phyloP scores from a whole-genome alignment of 2,888 invertebrate species.

The Nesidiocoris tenuis region DNA sequence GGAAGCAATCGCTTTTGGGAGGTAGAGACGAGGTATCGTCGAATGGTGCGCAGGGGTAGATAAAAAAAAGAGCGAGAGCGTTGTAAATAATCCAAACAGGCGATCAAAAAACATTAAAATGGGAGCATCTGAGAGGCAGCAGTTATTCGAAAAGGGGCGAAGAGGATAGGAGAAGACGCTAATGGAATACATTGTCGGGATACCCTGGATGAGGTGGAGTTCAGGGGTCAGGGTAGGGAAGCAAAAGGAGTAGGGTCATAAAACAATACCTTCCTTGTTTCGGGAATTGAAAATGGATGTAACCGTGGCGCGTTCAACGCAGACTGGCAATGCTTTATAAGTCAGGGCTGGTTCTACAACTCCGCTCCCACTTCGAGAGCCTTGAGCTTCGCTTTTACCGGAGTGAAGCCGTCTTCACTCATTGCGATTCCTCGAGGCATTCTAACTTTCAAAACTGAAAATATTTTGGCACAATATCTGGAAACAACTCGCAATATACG shows the following conservation, averaged over 20 bases:
- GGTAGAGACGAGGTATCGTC: constrained; percentile 12
- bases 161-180: constrained; percentile 21
- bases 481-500: too few species aligned
- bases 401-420: not conserved
- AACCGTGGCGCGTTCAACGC: constrained; percentile 13
- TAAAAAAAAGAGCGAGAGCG: constrained; percentile 17
- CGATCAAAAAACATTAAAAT: constrained; percentile 45
- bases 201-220: not conserved
- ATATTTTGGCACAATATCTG: too few species aligned
- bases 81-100: constrained; percentile 43
- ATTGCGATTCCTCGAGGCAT: not conserved
- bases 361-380: constrained; percentile 11
- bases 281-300: constrained; percentile 45
- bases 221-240: not conserved
- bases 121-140: constrained; percentile 40
- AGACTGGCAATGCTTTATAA: constrained; percentile 43
- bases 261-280: constrained; percentile 46
- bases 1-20: not conserved
- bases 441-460: not conserved
- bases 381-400: not conserved
- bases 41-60: not conserved
- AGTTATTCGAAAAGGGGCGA: constrained; percentile 18
- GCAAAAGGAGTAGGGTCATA: constrained; percentile 43
- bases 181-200: constrained; percentile 42
- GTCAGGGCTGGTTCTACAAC: constrained; percentile 22